Conservation (phyloP, 2,113 vertebrate species). For the Corythaixoides concolor region DNA sequence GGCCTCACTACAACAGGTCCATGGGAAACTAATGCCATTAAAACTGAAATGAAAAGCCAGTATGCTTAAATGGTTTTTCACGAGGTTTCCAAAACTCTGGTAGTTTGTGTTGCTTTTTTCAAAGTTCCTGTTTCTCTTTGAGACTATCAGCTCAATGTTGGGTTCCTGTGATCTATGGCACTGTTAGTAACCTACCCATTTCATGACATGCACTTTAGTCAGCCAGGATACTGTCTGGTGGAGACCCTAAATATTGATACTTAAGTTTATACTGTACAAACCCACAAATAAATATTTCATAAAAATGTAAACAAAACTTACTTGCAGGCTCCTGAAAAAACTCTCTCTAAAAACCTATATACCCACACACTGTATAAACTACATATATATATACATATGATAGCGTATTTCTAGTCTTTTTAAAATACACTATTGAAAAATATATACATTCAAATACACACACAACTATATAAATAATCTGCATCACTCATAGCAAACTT, state of each 20-base stretch:
- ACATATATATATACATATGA: not conserved
- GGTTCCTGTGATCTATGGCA: accelerated
- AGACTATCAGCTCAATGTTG: not conserved
- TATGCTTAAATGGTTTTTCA: not conserved
- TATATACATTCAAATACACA: not conserved
- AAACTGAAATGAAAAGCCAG: not conserved
- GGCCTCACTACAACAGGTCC: not conserved
- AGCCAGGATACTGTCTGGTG: not conserved
- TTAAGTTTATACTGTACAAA: not conserved
- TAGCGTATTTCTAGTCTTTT: not conserved
- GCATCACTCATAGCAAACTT: not conserved
- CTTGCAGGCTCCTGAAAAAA: not conserved
- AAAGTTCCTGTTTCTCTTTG: not conserved
- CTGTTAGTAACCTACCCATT: not conserved
- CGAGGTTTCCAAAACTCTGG: not conserved
- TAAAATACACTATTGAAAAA: not conserved
- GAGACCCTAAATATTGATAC: not conserved
- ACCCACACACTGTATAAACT: not conserved
- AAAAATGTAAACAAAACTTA: not conserved
- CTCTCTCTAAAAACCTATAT: not conserved
- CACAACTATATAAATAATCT: not conserved
- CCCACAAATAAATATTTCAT: not conserved
- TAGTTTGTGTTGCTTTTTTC: not conserved
- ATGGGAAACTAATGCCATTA: not conserved
- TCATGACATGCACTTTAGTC: not conserved